Evolutionary conservation across 2,888 invertebrate species (phyloP), one percentile per base, ranked within the genome.

Genomic region (Drosophila diplacantha): DNA sequence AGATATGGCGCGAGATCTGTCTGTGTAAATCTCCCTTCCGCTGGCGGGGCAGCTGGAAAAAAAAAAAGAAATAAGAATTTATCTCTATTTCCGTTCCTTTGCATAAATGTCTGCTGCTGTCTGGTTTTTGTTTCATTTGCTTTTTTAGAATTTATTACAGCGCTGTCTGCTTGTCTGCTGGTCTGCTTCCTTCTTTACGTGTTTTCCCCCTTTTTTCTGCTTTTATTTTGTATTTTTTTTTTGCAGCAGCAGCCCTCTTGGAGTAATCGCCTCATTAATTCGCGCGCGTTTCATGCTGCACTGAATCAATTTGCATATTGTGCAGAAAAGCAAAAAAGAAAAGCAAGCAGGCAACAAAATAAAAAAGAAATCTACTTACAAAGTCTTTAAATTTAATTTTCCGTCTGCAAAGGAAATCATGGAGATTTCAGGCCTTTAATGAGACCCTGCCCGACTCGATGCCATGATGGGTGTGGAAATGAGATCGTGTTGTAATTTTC

Each of bases 261-360:
- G 70, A 83, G 75, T 79, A 83, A 83, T 83, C 84, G 83, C 74
- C 75, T 80, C 83, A 85, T 85, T 83, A 83, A 85, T 83, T 85
- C 85, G 72, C 80, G 72, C 81, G 72, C 72, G 64, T 81, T 80
- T 79, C 81, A 83, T 74, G 81, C 75, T 82, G 83, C 83, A 82
- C 68, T 79, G 83, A 71, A 76, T 75, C 73, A 72, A 79, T 84
- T 84, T 84, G 81, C 81, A 81, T 84, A 76, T 79, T 82, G 71
- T 74, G 77, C 82, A 80, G 78, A 83, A 68, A 61, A 74, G 65
- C 44, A 44, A 64, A 52, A 34, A 32, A 34, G 34, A 43, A 66
- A 63, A 60, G 38, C 16, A n/a, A 55, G 69, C 47, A 39, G 57
- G 41, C 24, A 14, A 58, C 44, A 41, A 26, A 24, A 41, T 24